phyloP scores from a whole-genome alignment of 2,113 vertebrate genomes.

The Oryzias javanicus region DNA sequence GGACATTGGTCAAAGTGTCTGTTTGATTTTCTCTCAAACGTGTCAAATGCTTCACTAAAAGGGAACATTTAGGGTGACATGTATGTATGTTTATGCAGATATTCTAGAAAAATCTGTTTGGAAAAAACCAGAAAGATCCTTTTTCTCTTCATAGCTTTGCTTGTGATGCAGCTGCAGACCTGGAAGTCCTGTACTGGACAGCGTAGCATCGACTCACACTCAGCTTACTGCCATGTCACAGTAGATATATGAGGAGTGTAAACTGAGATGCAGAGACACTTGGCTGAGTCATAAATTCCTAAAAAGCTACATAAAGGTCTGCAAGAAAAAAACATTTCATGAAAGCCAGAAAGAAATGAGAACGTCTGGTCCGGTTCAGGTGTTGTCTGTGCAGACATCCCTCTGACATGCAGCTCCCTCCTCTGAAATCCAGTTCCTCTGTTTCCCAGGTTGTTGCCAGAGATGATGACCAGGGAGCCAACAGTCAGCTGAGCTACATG shows the following conservation, averaged over 20 bases:
- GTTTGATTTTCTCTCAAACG: constrained; percentile 29
- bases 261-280: too few species aligned
- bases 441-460: constrained; percentile 87
- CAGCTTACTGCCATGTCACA: too few species aligned
- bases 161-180: constrained; percentile 17
- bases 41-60: constrained; percentile 39
- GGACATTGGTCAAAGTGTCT: constrained; percentile 19
- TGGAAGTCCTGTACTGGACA: too few species aligned
- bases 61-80: constrained; percentile 45
- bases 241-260: too few species aligned
- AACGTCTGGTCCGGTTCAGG: too few species aligned
- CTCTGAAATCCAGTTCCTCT: background rate
- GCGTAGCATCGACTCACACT: too few species aligned
- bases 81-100: constrained; percentile 9
- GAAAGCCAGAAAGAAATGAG: too few species aligned
- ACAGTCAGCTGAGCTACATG: constrained; percentile 86
- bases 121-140: constrained; percentile 43
- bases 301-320: too few species aligned
- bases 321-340: too few species aligned
- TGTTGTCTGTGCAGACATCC: too few species aligned
- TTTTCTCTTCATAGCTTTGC: constrained; percentile 47
- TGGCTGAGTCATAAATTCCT: too few species aligned
- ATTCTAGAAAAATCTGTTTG: constrained; percentile 42
- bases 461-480: constrained; percentile 89
- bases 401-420: too few species aligned